phyloP scores from a whole-genome alignment of 2,797 vertebrate genomes.

The Periparus ater region DNA sequence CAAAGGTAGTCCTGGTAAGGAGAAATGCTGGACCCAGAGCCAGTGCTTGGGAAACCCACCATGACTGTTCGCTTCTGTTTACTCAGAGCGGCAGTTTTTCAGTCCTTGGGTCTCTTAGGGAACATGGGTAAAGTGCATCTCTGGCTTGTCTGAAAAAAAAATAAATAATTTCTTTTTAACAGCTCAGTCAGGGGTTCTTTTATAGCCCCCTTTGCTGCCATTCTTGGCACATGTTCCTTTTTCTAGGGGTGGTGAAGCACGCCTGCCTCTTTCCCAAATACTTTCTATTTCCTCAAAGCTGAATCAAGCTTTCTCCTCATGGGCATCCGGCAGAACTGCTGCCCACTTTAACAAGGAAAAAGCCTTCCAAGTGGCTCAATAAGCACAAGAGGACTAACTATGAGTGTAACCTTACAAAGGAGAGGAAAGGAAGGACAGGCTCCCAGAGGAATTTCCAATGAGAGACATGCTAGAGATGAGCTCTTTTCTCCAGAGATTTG shows the following conservation, averaged over 20 bases:
- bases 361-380: not conserved
- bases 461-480: not conserved
- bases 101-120: not conserved
- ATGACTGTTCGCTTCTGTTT: not conserved
- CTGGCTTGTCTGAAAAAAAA: not conserved
- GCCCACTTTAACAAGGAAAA: not conserved
- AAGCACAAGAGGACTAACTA: not conserved
- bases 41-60: not conserved
- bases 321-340: not conserved
- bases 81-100: not conserved
- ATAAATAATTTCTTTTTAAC: not conserved
- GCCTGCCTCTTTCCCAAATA: not conserved
- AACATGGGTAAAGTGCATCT: not conserved
- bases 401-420: not conserved
- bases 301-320: not conserved
- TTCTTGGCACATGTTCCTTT: not conserved
- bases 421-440: not conserved
- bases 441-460: not conserved
- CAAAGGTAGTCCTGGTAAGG: slow-evolving; percentile 74
- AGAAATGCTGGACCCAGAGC: not conserved
- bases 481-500: not conserved
- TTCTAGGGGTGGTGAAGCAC: not conserved
- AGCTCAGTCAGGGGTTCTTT: not conserved
- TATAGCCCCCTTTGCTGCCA: not conserved
- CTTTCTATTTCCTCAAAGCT: not conserved